Base-by-base conservation (phyloP, 1,140 invertebrate genomes). In the Platorchestia sp. region DNA sequence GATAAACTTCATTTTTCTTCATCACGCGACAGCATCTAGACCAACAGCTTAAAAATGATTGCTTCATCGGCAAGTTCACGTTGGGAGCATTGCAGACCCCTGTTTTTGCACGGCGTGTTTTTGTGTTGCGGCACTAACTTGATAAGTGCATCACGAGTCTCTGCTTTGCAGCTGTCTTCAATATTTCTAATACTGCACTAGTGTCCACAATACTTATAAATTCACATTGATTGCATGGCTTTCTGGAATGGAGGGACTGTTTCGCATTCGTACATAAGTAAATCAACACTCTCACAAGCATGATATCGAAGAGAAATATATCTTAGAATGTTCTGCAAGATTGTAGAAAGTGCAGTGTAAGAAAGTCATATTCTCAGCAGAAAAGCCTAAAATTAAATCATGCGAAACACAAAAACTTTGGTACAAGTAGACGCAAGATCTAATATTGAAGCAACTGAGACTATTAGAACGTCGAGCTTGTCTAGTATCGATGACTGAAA, bases 1-100 rank as follows among this genome's bases (percentile, higher is more conserved):
- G 36, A 3, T 42, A 89, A 42, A 89, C 6, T 89, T 44, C 87
- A 89, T 89, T 42, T 89, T 89, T 42, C n/a, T 89, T 3, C 36
- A 44, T 42, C 87, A 42, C 10, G 22, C 87, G n/a, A 89, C 87
- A 42, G 87, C 14, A 44, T 19, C 87, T 36, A 10, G 41, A 89
- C 5, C 87, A 89, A 89, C 87, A 89, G 87, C 87, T 89, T 27
- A 89, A 89, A 42, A 89, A 89, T 89, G 87, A 89, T 89, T 89
- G 43, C 87, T 89, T 41, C 41, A 42, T 6, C 87, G 87, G 42
- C 36, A 89, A 89, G 7, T 44, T 44, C 87, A 10, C n/a, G 7
- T 3, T 89, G 14, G 87, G 36, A 89, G n/a, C 87, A 42, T 27
- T 44, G 14, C 41, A 42, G 87, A 89, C 41, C 43, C 87, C 43